A percentile compares a stretch with the other conserved stretches of the same genome.
phyloP scores from a whole-genome alignment of 2,113 vertebrate genomes.

The Corvus hawaiiensis region DNA sequence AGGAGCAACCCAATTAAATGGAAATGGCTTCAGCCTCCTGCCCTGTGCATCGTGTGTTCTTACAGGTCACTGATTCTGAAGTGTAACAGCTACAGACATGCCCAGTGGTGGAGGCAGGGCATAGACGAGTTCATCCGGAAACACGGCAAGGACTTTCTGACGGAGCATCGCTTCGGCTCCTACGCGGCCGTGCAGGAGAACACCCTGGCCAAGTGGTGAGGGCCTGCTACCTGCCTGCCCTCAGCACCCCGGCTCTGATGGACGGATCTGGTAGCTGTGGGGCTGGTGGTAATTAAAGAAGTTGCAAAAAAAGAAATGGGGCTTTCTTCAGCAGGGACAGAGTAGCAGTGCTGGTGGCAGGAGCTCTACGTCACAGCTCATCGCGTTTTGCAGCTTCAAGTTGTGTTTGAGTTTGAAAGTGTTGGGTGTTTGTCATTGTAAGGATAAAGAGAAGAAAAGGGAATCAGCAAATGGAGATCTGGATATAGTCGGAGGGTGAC shows the following conservation, averaged over 20 bases:
- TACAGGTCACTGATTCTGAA: conserved; percentile 89
- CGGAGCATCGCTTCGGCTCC: conserved; percentile 88
- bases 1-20: not conserved
- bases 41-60: not conserved
- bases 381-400: accelerated
- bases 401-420: accelerated
- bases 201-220: conserved; percentile 88
- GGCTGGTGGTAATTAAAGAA: not conserved
- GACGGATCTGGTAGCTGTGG: not conserved
- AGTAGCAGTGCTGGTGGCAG: not conserved
- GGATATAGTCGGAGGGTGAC: not conserved
- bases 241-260: accelerated
- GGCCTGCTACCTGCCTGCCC: not conserved
- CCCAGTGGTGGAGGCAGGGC: conserved; percentile 94
- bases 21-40: not conserved
- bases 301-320: not conserved
- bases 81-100: conserved; percentile 92
- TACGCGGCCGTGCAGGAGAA: conserved; percentile 83
- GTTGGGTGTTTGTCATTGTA: not conserved
- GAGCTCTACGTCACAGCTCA: not conserved
- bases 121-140: conserved; percentile 87
- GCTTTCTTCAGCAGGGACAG: not conserved
- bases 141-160: conserved; percentile 84
- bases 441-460: not conserved
- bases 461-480: not conserved